Conservation (phyloP, 2,797 vertebrate genomes). For the Mormyrops attenuatus region DNA sequence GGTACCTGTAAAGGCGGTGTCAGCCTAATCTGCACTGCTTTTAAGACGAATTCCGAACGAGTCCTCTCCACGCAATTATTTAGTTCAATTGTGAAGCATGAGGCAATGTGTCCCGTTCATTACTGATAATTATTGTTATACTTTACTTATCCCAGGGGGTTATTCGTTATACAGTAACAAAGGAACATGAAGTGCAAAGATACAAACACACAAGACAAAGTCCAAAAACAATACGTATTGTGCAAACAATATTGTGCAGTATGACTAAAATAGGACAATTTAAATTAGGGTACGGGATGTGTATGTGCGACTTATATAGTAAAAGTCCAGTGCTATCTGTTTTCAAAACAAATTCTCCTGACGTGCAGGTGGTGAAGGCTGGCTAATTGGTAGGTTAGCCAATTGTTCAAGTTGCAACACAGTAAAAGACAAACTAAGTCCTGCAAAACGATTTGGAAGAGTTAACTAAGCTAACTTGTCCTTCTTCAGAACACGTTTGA, state of each 20-base stretch:
- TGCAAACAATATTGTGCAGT: neutral
- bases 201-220: neutral
- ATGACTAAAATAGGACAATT: neutral
- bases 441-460: neutral
- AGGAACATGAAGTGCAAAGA: neutral
- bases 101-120: neutral
- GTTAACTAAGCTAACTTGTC: neutral
- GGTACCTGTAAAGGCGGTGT: constrained; percentile 43
- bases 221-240: neutral
- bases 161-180: neutral
- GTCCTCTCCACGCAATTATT: neutral
- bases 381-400: neutral
- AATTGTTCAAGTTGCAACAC: neutral
- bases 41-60: neutral
- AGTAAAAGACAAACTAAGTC: neutral
- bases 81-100: neutral
- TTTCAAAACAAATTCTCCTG: neutral
- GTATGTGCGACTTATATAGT: neutral
- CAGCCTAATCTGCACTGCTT: neutral
- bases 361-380: neutral
- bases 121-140: neutral
- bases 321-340: neutral
- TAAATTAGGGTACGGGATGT: neutral
- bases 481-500: constrained; percentile 54
- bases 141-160: neutral